Evolutionary conservation across 2,888 invertebrate genomes (phyloP), one percentile per base, ranked within the genome.

Genomic region (Stomorhina lunata): DNA sequence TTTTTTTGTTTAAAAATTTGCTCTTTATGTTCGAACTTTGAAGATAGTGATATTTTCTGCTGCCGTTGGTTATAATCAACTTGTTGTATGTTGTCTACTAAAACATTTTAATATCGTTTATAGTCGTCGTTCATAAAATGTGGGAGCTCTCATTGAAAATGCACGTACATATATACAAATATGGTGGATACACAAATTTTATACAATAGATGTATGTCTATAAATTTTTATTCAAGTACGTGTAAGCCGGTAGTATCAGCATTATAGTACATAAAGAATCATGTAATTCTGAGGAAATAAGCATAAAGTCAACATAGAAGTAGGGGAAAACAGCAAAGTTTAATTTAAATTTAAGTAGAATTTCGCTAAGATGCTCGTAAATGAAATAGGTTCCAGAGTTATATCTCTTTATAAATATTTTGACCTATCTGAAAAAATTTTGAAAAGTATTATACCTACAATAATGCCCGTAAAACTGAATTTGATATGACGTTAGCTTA

Each of bases 91-190:
- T 59, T 55, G 40, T 57, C 43, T 32, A 57, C 20, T 43, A 29
- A 43, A 32, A 57, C 43, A 40, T 57, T 57, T 71, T 71, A 43
- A 43, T 57, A 55, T 45, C 32, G 45, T 43, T 45, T 57, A 9
- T 57, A 15, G 2, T 15, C 4, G 7, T n/a, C 37, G 12, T 12
- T 12, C 12, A 37, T 37, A 4, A 4, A 37, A 45, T 45, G 57
- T 71, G 69, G 45, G 69, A 71, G 43, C 15, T 57, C 32, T 71
- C 43, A 71, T 43, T 71, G n/a, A n/a, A n/a, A n/a, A n/a, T n/a
- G n/a, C 34, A 29, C n/a, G n/a, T 25, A 6, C 17, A 53, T 48
- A 25, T n/a, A 12, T 50, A n/a, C 6, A n/a, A 25, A 50, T 25
- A n/a, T 50, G n/a, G 25, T n/a, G 6, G 12, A 27, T 27, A 0